Evolutionary conservation across 1,140 invertebrate genomes (phyloP), one percentile per base, ranked within the genome.

Genomic region (Subanguina moxae): DNA sequence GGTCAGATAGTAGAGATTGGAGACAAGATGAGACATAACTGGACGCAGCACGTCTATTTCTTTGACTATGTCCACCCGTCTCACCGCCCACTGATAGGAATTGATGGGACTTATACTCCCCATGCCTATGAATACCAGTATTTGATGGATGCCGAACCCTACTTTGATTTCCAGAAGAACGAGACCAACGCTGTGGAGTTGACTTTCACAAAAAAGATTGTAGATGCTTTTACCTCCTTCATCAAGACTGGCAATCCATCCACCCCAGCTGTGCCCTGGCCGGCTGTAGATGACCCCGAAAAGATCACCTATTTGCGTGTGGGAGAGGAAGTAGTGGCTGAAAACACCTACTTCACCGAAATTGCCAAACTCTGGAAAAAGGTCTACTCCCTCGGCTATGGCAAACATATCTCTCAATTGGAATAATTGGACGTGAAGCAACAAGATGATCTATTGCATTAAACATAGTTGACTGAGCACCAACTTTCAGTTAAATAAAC

Each of bases 101-200:
- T 52, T 19, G 48, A 52, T 52, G 48, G 15, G n/a, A 38, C 32
- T 11, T 52, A 52, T 15, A 52, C 48, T 19, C 48, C 48, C 3
- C 48, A 52, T 52, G 48, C 48, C 8, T 52, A 52, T 52, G 48
- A 52, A 52, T 52, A 52, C 15, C 48, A 52, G 48, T 52, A 52
- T 25, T 25, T 52, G 32, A 38, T 38, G 32, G 48, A 52, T 15
- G 48, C 3, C n/a, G 48, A 21, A 21, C 3, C 15, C 8, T 52
- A 52, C 23, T 52, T 52, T 52, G 3, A 3, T 52, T 19, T 52
- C n/a, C 23, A 19, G 17, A 52, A 52, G 23, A 21, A 19, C 15
- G 48, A 52, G 17, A 21, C 23, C 48, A 52, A 52, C 15, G 3
- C n/a, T 52, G 48, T 52, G 48, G 48, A 52, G 48, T 5, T 21